Percentiles rank a stretch among this genome's conserved stretches.
phyloP scores from a whole-genome alignment of 2,113 vertebrate species.

The Dasyurus viverrinus region DNA sequence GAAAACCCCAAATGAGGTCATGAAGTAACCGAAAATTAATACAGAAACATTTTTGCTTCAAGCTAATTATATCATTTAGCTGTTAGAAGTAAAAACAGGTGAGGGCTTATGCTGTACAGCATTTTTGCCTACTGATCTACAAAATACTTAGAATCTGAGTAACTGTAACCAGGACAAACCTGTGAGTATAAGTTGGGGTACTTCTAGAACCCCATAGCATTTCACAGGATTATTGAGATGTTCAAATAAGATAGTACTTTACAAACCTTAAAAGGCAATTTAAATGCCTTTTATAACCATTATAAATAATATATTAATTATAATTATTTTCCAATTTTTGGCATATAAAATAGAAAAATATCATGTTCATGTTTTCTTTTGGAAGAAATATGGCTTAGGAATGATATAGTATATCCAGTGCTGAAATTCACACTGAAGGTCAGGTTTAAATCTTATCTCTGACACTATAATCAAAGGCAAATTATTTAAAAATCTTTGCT shows the following conservation, averaged over 20 bases:
- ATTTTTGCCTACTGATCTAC: too few species aligned
- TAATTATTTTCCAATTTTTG: neutral
- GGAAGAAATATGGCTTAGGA: neutral
- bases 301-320: neutral
- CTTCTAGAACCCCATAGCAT: neutral
- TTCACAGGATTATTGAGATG: neutral
- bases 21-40: neutral
- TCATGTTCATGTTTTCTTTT: neutral
- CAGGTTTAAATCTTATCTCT: neutral
- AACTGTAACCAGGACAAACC: neutral
- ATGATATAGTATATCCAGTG: neutral
- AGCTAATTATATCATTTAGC: neutral
- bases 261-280: neutral
- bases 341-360: neutral
- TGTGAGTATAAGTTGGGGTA: neutral
- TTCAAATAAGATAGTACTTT: neutral
- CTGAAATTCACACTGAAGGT: neutral
- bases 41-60: neutral
- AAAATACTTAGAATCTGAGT: neutral
- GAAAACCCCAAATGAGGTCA: neutral
- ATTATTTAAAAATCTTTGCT: neutral
- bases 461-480: neutral
- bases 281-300: neutral
- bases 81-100: too few species aligned
- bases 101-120: too few species aligned